Conservation (phyloP, 1,140 invertebrate genomes). For the Zaprionus nigranus region DNA sequence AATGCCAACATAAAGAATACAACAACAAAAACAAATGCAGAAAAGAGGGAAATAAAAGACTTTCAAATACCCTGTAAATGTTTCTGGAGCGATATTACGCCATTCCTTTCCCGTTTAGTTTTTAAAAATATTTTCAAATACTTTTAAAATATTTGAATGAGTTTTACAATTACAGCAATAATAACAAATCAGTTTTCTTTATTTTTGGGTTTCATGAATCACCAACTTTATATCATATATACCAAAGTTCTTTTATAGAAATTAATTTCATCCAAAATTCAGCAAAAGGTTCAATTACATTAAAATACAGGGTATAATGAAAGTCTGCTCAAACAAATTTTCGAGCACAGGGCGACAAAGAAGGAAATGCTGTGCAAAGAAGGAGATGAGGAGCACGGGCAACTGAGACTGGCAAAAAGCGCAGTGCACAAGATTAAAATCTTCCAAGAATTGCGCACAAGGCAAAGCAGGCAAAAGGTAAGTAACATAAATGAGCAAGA, state of each 20-base stretch:
- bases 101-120: neutral
- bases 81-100: rapidly evolving
- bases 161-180: too few relatives aligned
- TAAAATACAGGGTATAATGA: conserved; percentile 7
- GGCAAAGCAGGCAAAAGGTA: conserved; percentile 54
- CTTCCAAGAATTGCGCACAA: conserved; percentile 80
- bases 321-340: conserved; percentile 1
- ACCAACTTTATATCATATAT: too few relatives aligned
- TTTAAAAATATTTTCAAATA: too few relatives aligned
- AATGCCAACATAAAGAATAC: conserved; percentile 52
- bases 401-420: conserved; percentile 26
- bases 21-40: conserved; percentile 21
- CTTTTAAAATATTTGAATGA: too few relatives aligned
- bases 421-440: conserved; percentile 82
- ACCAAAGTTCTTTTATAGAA: neutral
- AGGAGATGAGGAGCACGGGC: neutral
- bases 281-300: neutral
- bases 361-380: neutral
- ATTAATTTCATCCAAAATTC: neutral
- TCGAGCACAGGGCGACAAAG: conserved; percentile 2
- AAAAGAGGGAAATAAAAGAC: neutral
- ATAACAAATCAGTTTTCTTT: too few relatives aligned
- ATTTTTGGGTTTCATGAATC: too few relatives aligned
- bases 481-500: conserved; percentile 71
- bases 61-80: neutral